A percentile compares a stretch with the other conserved stretches of the same genome.
These are phyloP conservation scores for Syngnathus scovelli DNA, from an alignment of 2,113 vertebrate species.

Conservation along the genomic window DNA sequence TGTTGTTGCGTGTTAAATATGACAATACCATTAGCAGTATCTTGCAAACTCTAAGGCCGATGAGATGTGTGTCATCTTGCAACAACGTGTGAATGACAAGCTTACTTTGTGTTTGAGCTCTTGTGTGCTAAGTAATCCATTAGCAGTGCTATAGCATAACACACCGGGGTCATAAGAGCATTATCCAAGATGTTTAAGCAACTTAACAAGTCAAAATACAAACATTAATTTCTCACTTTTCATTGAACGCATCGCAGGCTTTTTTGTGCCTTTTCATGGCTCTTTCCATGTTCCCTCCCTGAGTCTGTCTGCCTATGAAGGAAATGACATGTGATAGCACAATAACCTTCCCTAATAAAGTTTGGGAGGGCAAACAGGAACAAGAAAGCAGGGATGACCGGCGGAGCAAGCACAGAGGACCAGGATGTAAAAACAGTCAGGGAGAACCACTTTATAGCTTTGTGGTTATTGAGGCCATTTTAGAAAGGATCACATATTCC, in stretches of 20 bases:
- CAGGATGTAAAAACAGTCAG: conserved; percentile 40
- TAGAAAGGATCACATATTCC: conserved; percentile 58
- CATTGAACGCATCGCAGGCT: conserved; percentile 20
- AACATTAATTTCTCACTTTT: not conserved
- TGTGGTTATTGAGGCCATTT: conserved; percentile 64
- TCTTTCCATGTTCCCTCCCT: conserved; percentile 42
- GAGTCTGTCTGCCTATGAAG: conserved; percentile 31
- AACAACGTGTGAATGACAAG: conserved; percentile 51
- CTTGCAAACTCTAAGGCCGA: conserved; percentile 20
- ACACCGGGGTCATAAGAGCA: conserved; percentile 17
- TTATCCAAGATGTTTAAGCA: not conserved
- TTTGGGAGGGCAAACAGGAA: conserved; percentile 51
- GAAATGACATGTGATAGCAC: conserved; percentile 48
- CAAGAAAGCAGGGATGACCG: conserved; percentile 39
- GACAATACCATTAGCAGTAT: not conserved
- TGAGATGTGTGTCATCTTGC: conserved; percentile 45
- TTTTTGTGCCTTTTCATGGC: conserved; percentile 49
- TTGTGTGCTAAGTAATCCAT: conserved; percentile 43
- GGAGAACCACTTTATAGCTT: conserved; percentile 59
- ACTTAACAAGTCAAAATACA: not conserved
- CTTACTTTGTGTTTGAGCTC: conserved; percentile 29
- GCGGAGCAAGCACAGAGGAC: conserved; percentile 55
- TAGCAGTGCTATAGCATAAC: conserved; percentile 26
- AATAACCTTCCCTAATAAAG: conserved; percentile 64
- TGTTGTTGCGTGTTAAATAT: not conserved